Evolutionary conservation across 2,888 invertebrate genomes (phyloP), one percentile per base, ranked within the genome.

Genomic region (Coelinius sp.): DNA sequence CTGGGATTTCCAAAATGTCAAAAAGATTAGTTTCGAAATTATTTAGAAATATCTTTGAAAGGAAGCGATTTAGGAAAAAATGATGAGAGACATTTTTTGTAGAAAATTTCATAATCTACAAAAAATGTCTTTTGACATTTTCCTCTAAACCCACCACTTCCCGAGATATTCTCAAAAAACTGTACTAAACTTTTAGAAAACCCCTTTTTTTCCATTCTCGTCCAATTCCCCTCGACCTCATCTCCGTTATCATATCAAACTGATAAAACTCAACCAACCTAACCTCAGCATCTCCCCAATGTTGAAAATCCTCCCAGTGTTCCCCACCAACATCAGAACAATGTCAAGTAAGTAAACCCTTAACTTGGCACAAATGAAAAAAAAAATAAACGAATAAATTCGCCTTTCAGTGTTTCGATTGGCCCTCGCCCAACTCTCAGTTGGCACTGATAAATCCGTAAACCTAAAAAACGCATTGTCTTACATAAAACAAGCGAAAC

Each of bases 381-480:
- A 17, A 20, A 59, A 59, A n/a, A 14, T 49, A 7, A 20, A 17
- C 46, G 17, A 49, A 49, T 17, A 7, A 44, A n/a, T 5, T 44
- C 44, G 14, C 17, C 17, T 49, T 20, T 49, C 41, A 93, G 94
- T 90, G 67, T 88, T 95, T 64, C 90, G 92, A 80, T 86, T 97
- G 75, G 97, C 95, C 0, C 86, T 97, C 76, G 90, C 97, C n/a
- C 98, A 98, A 88, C 85, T 96, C 76, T 89, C 92, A 27, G 96
- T 96, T 6, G 92, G 93, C 0, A 90, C 91, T 8, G 92, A 94
- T 83, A 97, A 97, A 86, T 79, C 88, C 0, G 91, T 90, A 73
- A 98, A 98, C 88, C 88, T 98, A 14, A 88, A 90, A 25, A 91
- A 92, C 79, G 97, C 96, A 0, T 88, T 92, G 0, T 89, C 90